These are phyloP conservation scores for Diabrotica virgifera DNA, from an alignment of 1,140 invertebrate species.

Conservation along the genomic window DNA sequence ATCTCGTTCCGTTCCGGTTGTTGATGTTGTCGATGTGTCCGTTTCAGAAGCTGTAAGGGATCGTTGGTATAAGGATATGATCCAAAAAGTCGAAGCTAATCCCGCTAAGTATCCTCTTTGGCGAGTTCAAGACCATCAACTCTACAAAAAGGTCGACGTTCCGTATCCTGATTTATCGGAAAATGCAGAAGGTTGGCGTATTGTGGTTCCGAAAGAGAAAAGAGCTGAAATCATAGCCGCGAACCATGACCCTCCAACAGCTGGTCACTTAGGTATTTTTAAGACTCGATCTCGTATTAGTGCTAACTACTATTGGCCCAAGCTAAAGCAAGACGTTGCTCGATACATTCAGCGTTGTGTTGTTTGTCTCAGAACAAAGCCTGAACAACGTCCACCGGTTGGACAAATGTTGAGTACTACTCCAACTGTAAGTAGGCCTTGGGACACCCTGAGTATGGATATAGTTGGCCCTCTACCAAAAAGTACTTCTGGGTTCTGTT, in stretches of 20 bases:
- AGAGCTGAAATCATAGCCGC: too few relatives aligned
- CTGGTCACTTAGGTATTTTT: conserved; percentile 16
- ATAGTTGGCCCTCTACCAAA: conserved; percentile 19
- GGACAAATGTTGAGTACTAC: conserved; percentile 6
- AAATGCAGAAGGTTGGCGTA: too few relatives aligned
- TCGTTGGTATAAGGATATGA: too few relatives aligned
- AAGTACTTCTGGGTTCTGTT: conserved; percentile 12
- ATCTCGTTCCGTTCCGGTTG: conserved; percentile 20
- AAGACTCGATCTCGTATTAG: conserved; percentile 16
- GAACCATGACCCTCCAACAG: too few relatives aligned
- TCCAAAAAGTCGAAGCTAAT: conserved; percentile 6
- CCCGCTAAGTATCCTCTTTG: conserved; percentile 21
- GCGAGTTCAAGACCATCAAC: conserved; percentile 7
- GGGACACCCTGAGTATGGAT: conserved; percentile 7
- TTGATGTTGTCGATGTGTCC: background rate
- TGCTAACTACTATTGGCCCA: conserved; percentile 4
- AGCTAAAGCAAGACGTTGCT: conserved; percentile 11
- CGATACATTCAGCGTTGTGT: conserved; percentile 21
- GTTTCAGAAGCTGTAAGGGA: conserved; percentile 12
- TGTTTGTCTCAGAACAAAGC: conserved; percentile 26
- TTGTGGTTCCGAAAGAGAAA: too few relatives aligned
- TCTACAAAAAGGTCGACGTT: conserved; percentile 4
- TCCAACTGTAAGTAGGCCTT: conserved; percentile 3
- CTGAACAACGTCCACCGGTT: conserved; percentile 17
- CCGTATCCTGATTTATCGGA: conserved; percentile 9